Percentiles rank a stretch among this genome's conserved stretches.
Conservation (phyloP, 2,888 invertebrate genomes). For the Neoitamus cyanurus region DNA sequence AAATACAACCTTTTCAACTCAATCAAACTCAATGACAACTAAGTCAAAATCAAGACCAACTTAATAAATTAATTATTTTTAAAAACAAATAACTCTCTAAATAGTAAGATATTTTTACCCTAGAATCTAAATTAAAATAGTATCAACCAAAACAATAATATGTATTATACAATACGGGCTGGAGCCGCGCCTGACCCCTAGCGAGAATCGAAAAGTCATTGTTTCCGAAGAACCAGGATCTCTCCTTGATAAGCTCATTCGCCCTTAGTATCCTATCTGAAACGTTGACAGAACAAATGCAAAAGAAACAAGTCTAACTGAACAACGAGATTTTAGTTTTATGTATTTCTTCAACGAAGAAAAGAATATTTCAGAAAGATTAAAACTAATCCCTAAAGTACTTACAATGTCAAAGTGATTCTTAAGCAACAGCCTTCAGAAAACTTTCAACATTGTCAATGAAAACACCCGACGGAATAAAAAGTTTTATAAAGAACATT, state of each 20-base stretch:
- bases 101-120: too few relatives aligned
- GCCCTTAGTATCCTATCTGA: background rate
- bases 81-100: too few relatives aligned
- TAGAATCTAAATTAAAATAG: too few relatives aligned
- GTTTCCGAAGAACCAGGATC: background rate
- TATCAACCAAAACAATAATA: too few relatives aligned
- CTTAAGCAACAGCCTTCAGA: background rate
- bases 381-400: constrained; percentile 11
- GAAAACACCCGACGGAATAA: constrained; percentile 9
- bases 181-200: too few relatives aligned
- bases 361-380: constrained; percentile 18
- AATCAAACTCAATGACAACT: too few relatives aligned
- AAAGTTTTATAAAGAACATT: background rate
- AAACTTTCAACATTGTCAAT: constrained; percentile 32
- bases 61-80: too few relatives aligned
- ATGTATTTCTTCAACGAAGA: background rate
- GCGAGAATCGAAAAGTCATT: too few relatives aligned
- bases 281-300: background rate
- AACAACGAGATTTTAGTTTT: background rate
- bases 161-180: too few relatives aligned
- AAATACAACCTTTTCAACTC: too few relatives aligned
- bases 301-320: background rate
- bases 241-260: background rate
- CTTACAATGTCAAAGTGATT: constrained; percentile 17
- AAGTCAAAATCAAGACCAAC: too few relatives aligned